A percentile compares a stretch with the other conserved stretches of the same genome.
Evolutionary conservation across 2,888 invertebrate species (phyloP).

Genomic region (Andrena flavipes): DNA sequence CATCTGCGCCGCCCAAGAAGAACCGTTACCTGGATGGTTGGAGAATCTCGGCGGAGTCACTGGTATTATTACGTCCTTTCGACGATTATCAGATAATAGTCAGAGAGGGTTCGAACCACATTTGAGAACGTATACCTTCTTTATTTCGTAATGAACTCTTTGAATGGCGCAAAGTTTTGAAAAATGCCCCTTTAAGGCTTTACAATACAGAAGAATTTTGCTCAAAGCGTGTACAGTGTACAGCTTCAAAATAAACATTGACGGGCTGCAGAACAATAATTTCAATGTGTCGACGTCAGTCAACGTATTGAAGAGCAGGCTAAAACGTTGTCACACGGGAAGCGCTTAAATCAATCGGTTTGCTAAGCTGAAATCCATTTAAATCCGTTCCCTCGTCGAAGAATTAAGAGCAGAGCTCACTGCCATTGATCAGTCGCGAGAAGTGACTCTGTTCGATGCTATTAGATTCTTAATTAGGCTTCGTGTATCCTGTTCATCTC

Average conservation of each 20-base stretch:
- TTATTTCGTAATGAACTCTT: too few species aligned
- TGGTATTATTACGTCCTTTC: constrained; percentile 83
- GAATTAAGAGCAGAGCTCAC: background rate
- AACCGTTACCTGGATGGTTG: constrained; percentile 97
- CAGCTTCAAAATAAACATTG: too few species aligned
- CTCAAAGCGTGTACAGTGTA: too few species aligned
- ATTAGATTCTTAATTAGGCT: background rate
- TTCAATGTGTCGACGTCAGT: too few species aligned
- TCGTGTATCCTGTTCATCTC: background rate
- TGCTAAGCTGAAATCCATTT: background rate
- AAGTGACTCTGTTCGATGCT: background rate
- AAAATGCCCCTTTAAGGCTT: too few species aligned
- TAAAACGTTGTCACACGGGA: background rate
- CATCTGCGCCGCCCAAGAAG: constrained; percentile 90
- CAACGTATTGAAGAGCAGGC: background rate
- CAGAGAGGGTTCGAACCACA: too few species aligned
- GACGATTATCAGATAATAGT: background rate
- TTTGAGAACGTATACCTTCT: too few species aligned
- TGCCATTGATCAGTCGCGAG: background rate
- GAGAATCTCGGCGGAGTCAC: constrained; percentile 98
- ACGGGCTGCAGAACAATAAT: too few species aligned
- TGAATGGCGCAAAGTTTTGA: too few species aligned
- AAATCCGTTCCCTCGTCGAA: background rate
- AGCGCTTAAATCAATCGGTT: background rate
- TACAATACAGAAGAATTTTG: too few species aligned